Evolutionary conservation across 1,140 invertebrate species (phyloP).

Genomic region (Drosophila saltans): DNA sequence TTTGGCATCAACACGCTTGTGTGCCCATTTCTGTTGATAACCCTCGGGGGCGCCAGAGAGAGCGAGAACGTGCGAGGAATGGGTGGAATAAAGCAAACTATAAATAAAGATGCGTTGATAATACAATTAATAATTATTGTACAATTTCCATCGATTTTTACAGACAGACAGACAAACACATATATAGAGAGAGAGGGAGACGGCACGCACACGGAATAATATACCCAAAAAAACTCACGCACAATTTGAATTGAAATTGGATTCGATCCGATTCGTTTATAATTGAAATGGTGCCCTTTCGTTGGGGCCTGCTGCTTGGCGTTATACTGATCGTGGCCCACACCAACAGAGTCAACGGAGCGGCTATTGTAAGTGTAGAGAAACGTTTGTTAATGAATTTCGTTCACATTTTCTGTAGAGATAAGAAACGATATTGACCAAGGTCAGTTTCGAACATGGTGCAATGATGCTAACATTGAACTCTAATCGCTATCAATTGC

Average conservation of each 20-base stretch:
- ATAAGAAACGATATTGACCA: constrained; percentile 67
- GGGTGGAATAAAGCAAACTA: constrained; percentile 44
- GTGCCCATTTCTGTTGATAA: constrained; percentile 66
- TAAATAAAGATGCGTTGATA: constrained; percentile 58
- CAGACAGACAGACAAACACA: constrained; percentile 31
- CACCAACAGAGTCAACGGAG: constrained; percentile 78
- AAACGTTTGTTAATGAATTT: constrained; percentile 50
- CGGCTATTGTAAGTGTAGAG: constrained; percentile 74
- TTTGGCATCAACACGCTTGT: constrained; percentile 57
- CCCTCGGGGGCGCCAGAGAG: constrained; percentile 58
- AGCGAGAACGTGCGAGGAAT: constrained; percentile 13
- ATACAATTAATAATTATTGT: constrained; percentile 49
- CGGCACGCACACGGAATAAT: too few species aligned
- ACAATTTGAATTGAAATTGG: constrained; percentile 66
- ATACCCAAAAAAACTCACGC: constrained; percentile 25
- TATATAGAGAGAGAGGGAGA: too few species aligned
- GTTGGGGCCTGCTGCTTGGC: constrained; percentile 74
- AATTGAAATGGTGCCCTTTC: constrained; percentile 78
- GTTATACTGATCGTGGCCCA: constrained; percentile 61
- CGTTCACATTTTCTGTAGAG: constrained; percentile 44
- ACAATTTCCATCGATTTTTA: constrained; percentile 17
- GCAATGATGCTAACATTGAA: constrained; percentile 61
- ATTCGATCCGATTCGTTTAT: constrained; percentile 52
- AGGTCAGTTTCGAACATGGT: constrained; percentile 66
- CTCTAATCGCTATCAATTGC: constrained; percentile 25